Base-by-base conservation (phyloP, 2,888 invertebrate genomes). In the Ypsolopha sequella region DNA sequence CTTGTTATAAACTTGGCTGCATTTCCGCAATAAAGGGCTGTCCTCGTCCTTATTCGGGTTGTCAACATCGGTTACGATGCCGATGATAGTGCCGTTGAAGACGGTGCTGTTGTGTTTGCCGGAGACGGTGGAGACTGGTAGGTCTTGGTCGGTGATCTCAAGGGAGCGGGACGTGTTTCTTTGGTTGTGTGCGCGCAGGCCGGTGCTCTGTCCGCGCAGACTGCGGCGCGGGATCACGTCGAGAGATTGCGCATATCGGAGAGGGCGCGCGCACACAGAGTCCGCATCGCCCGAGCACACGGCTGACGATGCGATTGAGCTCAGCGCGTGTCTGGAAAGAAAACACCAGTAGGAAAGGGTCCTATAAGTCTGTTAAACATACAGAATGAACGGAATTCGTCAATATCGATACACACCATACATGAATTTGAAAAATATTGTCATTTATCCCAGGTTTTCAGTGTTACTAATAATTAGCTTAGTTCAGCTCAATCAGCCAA, bases 221-320 rank as follows among this genome's bases (percentile, higher is more conserved):
- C 53, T 54, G 57, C 48, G 57, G 55, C 51, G 65, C 55, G 61
- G 56, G 50, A 73, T 61, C 53, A 61, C 56, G 64, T 76, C 78
- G 43, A 77, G 63, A 46, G 77, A 78, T 46, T 66, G 73, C 41
- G 78, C 76, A 59, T 64, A 59, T 51, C 77, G 74, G 55, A 76
- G 65, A 50, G 65, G 61, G 55, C 58, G 62, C 55, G 64, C 57
- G 62, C 63, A 58, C 57, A 50, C 56, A 50, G 43, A 56, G 55
- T 50, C 61, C 51, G 53, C 62, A 54, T 56, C 60, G 53, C 60
- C 69, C 56, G 70, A 70, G 64, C 89, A 89, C 58, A 89, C 90
- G 53, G 88, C 88, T 54, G 91, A 91, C 45, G 91, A 91, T 13
- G 91, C 91, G 52, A 91, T 92, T 52, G 91, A 91, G 51, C 91